Conservation (phyloP, 2,888 invertebrate genomes). For the Parascotia fuliginaria region DNA sequence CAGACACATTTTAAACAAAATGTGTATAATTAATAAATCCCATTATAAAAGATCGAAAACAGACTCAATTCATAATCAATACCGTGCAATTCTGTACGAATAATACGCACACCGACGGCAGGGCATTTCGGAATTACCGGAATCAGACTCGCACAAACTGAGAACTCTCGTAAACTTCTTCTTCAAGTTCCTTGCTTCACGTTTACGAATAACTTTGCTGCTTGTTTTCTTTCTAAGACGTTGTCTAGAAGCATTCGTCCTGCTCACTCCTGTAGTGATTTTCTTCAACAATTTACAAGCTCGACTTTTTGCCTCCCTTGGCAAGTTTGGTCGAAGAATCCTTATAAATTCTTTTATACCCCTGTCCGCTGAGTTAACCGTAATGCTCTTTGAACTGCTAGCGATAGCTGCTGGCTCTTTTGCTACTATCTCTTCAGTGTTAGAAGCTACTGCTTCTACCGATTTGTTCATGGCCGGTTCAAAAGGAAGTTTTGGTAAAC, state of each 20-base stretch:
- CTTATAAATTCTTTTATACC: constrained; percentile 17
- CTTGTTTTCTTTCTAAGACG: constrained; percentile 7
- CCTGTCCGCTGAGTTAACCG: not conserved
- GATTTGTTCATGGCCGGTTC: no score
- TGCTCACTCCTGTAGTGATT: constrained; percentile 29
- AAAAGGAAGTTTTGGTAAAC: no score
- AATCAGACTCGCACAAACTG: constrained; percentile 18
- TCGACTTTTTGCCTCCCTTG: constrained; percentile 49
- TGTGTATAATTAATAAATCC: no score
- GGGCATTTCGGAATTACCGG: constrained; percentile 9
- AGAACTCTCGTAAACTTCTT: constrained; percentile 7
- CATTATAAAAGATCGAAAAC: no score
- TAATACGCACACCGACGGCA: constrained; percentile 25
- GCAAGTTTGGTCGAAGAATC: constrained; percentile 40
- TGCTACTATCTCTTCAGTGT: no score
- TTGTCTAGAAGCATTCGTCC: not conserved
- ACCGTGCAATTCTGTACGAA: constrained; percentile 12
- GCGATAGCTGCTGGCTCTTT: constrained; percentile 15
- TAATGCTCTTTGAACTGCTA: constrained; percentile 18
- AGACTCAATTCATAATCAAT: not conserved
- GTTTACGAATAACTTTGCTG: constrained; percentile 7
- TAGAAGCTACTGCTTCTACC: no score
- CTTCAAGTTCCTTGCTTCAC: not conserved
- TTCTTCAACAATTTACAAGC: constrained; percentile 43
- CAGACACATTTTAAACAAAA: no score